Conservation (phyloP, 2,888 invertebrate genomes). For the Lepidochitona cinerea region DNA sequence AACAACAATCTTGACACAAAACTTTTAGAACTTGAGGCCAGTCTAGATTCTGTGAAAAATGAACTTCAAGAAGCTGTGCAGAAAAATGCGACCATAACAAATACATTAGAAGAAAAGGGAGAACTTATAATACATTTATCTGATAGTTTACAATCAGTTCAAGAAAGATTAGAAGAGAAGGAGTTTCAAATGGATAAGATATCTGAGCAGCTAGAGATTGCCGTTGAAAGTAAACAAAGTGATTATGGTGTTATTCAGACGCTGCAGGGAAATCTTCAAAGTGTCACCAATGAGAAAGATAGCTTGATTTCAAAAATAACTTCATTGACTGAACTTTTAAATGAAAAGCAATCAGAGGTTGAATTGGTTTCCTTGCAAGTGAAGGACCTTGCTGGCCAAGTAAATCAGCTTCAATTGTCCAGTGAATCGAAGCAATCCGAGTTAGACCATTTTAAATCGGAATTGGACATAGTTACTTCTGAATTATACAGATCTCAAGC, state of each 20-base stretch:
- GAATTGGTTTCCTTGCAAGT: not conserved
- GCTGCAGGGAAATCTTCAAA: not conserved
- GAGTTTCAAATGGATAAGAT: conserved; percentile 38
- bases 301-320: not conserved
- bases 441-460: no score
- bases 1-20: not conserved
- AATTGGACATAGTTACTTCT: no score
- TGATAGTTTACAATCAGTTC: not conserved
- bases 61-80: no score
- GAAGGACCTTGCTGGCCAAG: no score
- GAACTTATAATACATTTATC: no score
- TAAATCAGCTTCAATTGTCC: not conserved
- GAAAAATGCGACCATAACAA: no score
- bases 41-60: not conserved
- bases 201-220: conserved; percentile 29
- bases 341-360: not conserved
- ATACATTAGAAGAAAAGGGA: no score
- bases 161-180: conserved; percentile 22
- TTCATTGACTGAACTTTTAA: not conserved
- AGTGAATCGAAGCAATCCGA: no score
- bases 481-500: no score
- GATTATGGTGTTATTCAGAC: not conserved
- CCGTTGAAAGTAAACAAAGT: not conserved
- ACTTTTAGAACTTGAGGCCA: not conserved
- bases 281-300: not conserved